Conservation (phyloP, 1,140 invertebrate species). For the Idris sp. region DNA sequence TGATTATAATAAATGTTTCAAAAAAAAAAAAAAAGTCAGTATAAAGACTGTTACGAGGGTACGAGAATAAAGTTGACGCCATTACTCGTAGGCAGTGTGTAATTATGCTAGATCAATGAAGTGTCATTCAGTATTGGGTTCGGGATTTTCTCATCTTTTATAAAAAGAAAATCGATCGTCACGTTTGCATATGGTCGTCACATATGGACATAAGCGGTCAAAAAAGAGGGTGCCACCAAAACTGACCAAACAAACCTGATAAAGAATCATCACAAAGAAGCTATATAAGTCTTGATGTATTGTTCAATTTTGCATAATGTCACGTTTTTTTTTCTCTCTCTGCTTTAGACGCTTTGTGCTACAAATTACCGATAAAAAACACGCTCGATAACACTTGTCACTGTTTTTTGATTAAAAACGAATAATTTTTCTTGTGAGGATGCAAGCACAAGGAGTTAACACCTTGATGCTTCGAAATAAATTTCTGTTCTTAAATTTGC, state of each 20-base stretch:
- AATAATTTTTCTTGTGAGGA: no score
- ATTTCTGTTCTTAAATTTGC: constrained; percentile 74
- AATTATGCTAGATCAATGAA: constrained; percentile 71
- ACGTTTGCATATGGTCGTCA: constrained; percentile 74
- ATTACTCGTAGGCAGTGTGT: constrained; percentile 60
- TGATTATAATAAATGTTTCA: no score
- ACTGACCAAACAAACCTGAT: constrained; percentile 72
- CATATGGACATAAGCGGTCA: constrained; percentile 76
- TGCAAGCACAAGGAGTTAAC: no score
- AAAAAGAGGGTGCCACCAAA: constrained; percentile 74
- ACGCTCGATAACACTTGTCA: neutral
- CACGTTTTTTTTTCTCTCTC: constrained; percentile 29
- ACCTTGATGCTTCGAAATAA: constrained; percentile 64
- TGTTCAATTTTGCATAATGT: constrained; percentile 25
- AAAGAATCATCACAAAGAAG: constrained; percentile 59
- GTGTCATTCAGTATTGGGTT: constrained; percentile 58
- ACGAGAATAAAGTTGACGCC: neutral
- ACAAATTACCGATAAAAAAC: constrained; percentile 57
- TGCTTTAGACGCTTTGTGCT: neutral
- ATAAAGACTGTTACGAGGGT: no score
- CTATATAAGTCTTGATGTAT: constrained; percentile 31
- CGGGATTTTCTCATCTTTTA: constrained; percentile 63
- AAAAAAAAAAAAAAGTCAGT: no score
- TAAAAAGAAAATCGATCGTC: constrained; percentile 65
- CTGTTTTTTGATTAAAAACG: neutral